Conservation (phyloP, 2,888 invertebrate species). For the Cynaeus angustus region DNA sequence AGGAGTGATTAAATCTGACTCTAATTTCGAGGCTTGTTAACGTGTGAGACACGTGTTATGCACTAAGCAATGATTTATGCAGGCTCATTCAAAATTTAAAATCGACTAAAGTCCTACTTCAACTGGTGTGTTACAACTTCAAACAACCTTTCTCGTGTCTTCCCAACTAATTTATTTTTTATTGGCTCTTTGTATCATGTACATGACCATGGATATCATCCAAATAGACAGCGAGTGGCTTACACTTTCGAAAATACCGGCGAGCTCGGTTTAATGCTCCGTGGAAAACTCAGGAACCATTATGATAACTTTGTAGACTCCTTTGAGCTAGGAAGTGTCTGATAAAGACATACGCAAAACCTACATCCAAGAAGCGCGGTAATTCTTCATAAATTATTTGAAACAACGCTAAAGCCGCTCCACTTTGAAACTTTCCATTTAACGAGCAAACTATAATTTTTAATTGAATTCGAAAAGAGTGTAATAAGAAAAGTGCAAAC, state of each 20-base stretch:
- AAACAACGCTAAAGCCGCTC: conserved; percentile 30
- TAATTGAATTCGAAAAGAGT: conserved; percentile 16
- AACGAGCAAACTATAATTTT: conserved; percentile 12
- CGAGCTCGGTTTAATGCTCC: conserved; percentile 54
- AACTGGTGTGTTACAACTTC: no score
- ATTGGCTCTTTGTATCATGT: conserved; percentile 6
- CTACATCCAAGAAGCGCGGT: conserved; percentile 34
- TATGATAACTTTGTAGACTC: conserved; percentile 51
- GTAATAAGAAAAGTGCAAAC: background rate
- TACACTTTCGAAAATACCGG: conserved; percentile 42
- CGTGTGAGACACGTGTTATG: conserved; percentile 24
- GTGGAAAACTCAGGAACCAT: conserved; percentile 56
- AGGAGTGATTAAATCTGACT: conserved; percentile 18
- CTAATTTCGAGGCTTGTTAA: conserved; percentile 7
- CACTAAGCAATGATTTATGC: conserved; percentile 25
- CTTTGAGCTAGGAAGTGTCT: conserved; percentile 43
- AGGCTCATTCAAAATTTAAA: background rate
- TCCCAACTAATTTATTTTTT: conserved; percentile 25
- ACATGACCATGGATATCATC: conserved; percentile 16
- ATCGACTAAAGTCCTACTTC: no score
- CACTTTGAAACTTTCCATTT: conserved; percentile 16
- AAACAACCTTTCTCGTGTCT: background rate
- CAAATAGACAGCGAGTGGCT: conserved; percentile 24
- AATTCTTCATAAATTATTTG: conserved; percentile 23
- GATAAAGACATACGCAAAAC: conserved; percentile 51